Conservation (phyloP, 2,797 vertebrate species). For the Amblyopsis hoosieri region DNA sequence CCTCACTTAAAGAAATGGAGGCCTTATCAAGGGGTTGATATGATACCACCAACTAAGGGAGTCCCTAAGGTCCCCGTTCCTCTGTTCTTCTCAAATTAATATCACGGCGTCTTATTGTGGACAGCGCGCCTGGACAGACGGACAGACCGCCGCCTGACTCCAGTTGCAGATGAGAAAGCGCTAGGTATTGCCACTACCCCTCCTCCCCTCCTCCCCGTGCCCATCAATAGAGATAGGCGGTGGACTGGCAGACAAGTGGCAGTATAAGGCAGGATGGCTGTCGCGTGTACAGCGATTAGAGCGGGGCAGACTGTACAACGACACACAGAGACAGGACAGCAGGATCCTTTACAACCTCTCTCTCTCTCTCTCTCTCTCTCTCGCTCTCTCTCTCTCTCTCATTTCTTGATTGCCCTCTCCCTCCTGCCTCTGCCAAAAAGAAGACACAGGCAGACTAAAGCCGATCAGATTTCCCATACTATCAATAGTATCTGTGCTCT, state of each 20-base stretch:
- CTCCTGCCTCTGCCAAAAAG: conserved; percentile 43
- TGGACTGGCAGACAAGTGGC: conserved; percentile 68
- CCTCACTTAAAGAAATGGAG: conserved; percentile 73
- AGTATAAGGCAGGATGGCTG: conserved; percentile 74
- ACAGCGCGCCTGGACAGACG: conserved; percentile 42
- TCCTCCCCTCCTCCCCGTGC: conserved; percentile 45
- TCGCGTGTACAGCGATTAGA: conserved; percentile 68
- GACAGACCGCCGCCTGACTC: conserved; percentile 86
- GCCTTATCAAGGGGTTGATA: conserved; percentile 86
- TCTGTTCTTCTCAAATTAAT: conserved; percentile 69
- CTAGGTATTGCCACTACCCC: conserved; percentile 53
- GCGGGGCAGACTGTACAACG: conserved; percentile 43
- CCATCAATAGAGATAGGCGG: conserved; percentile 72
- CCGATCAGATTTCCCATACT: conserved; percentile 83
- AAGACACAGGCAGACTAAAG: conserved; percentile 59
- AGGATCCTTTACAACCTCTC: conserved; percentile 60
- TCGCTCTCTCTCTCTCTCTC: conserved; percentile 31
- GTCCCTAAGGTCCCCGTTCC: conserved; percentile 26
- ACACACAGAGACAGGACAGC: conserved; percentile 49
- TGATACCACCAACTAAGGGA: conserved; percentile 62
- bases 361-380: conserved; percentile 44
- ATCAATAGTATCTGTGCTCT: conserved; percentile 74
- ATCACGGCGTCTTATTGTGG: conserved; percentile 61
- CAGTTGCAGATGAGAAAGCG: conserved; percentile 70
- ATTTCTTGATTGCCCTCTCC: conserved; percentile 46